phyloP scores from a whole-genome alignment of 2,113 vertebrate genomes.

The Oenanthe melanoleuca region DNA sequence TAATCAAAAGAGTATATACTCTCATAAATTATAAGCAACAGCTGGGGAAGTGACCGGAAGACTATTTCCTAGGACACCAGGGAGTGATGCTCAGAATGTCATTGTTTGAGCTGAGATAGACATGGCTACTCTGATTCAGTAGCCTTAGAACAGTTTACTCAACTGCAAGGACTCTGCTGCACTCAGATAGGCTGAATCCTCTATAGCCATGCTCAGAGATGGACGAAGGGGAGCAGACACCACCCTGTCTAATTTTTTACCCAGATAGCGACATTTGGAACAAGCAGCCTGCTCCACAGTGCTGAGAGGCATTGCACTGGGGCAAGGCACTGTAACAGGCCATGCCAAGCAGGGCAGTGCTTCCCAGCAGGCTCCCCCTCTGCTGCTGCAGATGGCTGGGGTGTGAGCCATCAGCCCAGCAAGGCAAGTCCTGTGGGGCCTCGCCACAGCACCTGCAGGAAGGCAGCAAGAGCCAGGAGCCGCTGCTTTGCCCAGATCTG shows the following conservation, averaged over 20 bases:
- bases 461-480: neutral
- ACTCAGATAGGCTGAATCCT: neutral
- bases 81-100: neutral
- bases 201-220: neutral
- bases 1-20: neutral
- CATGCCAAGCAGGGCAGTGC: neutral
- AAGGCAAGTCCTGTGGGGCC: neutral
- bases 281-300: neutral
- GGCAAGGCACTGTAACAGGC: neutral
- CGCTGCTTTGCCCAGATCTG: fast-evolving
- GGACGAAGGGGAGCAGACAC: neutral
- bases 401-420: neutral
- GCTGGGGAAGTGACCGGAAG: neutral
- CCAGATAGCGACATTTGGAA: neutral
- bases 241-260: neutral
- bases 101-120: neutral
- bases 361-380: neutral
- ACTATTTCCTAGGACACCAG: neutral
- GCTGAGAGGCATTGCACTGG: neutral
- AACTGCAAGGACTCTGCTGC: neutral
- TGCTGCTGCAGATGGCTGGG: neutral
- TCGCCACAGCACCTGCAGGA: neutral
- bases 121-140: neutral
- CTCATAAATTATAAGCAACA: neutral
- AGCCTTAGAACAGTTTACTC: neutral